phyloP scores from a whole-genome alignment of 2,797 vertebrate species.

The Tragelaphus oryx region DNA sequence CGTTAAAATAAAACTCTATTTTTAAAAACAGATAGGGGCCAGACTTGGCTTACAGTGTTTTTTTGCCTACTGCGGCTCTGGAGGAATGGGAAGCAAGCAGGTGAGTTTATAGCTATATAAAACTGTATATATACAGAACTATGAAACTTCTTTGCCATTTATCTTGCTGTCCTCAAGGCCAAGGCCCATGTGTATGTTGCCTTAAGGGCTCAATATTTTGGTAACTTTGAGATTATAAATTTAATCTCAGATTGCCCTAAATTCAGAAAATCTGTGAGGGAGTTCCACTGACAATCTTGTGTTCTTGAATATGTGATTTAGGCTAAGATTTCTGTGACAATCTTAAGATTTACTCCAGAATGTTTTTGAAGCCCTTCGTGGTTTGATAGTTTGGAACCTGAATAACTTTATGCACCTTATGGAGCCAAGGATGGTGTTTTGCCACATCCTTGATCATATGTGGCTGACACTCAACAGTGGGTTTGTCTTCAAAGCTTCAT shows the following conservation, averaged over 20 bases:
- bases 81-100: not conserved
- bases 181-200: not conserved
- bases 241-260: not conserved
- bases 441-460: not conserved
- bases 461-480: not conserved
- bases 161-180: not conserved
- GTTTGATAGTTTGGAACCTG: not conserved
- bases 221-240: not conserved
- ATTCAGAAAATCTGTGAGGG: not conserved
- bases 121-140: not conserved
- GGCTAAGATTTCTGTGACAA: not conserved
- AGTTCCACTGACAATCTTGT: not conserved
- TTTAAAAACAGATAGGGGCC: not conserved
- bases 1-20: not conserved
- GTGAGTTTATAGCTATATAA: not conserved
- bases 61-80: not conserved
- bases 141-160: not conserved
- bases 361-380: not conserved
- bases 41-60: not conserved
- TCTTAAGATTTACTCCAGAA: not conserved
- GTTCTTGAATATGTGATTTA: not conserved
- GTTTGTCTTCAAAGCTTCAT: not conserved
- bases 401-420: not conserved
- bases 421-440: not conserved
- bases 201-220: not conserved